These are phyloP conservation scores for Chrysocyon brachyurus DNA, from an alignment of 2,797 vertebrate species.

Conservation along the genomic window DNA sequence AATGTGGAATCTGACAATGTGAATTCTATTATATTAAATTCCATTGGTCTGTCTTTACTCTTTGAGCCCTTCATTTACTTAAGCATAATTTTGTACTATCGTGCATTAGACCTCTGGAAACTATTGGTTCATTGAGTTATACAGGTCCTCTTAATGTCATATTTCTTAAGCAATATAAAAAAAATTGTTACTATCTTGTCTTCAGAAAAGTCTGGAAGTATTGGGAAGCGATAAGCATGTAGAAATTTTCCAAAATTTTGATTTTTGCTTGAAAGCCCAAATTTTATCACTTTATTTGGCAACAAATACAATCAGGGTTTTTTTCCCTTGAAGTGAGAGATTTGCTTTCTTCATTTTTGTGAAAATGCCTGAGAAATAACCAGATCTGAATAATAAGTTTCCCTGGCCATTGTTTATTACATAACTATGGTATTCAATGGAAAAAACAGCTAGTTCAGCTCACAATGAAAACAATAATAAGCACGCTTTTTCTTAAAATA, in stretches of 20 bases:
- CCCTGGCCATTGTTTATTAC: neutral
- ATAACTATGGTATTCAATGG: neutral
- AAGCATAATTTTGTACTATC: neutral
- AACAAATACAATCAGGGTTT: neutral
- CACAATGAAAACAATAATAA: neutral
- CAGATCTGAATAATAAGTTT: slow-evolving; percentile 3
- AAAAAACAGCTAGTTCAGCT: neutral
- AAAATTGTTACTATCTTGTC: neutral
- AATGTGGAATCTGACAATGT: neutral
- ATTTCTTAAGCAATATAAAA: neutral
- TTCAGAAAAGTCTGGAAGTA: slow-evolving; percentile 12
- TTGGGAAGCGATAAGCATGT: neutral
- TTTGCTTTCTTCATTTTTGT: slow-evolving; percentile 30
- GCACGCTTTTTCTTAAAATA: neutral
- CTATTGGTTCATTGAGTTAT: neutral
- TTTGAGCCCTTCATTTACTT: neutral
- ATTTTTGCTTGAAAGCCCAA: neutral
- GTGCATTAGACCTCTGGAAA: neutral
- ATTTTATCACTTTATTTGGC: slow-evolving; percentile 28
- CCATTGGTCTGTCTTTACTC: neutral
- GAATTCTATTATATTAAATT: neutral
- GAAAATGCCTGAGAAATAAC: slow-evolving; percentile 52
- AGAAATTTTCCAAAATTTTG: neutral
- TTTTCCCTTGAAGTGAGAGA: neutral
- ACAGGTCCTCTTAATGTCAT: neutral